These are phyloP conservation scores for Arctopsyche grandis DNA, from an alignment of 1,140 invertebrate genomes.

Conservation along the genomic window DNA sequence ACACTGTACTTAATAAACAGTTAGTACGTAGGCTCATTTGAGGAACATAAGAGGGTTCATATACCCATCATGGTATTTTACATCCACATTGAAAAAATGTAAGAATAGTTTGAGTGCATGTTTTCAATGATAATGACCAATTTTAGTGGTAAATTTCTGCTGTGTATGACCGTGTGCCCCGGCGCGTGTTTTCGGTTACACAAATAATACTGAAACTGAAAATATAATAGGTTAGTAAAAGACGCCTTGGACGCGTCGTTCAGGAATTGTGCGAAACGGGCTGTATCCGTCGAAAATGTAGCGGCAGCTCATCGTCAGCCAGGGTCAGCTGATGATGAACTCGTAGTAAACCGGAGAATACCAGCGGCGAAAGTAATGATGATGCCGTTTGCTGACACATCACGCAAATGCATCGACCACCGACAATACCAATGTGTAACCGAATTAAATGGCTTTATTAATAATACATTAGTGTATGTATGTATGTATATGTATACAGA, in stretches of 20 bases:
- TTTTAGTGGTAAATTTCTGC: no score
- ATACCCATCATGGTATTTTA: no score
- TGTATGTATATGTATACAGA: no score
- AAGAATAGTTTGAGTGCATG: no score
- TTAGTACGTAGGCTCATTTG: no score
- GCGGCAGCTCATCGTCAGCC: conserved; percentile 24
- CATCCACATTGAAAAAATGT: no score
- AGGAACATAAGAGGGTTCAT: no score
- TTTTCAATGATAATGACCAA: no score
- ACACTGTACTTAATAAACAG: no score
- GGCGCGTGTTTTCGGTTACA: conserved; percentile 42
- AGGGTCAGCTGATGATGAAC: not conserved
- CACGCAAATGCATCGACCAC: not conserved
- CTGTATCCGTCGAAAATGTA: conserved; percentile 54
- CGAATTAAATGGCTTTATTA: conserved; percentile 7
- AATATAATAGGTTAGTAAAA: conserved; percentile 54
- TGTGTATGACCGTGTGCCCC: not conserved
- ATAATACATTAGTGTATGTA: not conserved
- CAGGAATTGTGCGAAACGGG: conserved; percentile 53
- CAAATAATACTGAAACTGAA: conserved; percentile 55
- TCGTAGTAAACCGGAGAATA: not conserved
- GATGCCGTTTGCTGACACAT: not conserved
- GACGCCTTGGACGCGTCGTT: conserved; percentile 44
- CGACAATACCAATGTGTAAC: not conserved
- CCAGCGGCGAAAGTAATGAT: not conserved